Conservation (phyloP, 2,797 vertebrate species). For the Serranus cabrilla region DNA sequence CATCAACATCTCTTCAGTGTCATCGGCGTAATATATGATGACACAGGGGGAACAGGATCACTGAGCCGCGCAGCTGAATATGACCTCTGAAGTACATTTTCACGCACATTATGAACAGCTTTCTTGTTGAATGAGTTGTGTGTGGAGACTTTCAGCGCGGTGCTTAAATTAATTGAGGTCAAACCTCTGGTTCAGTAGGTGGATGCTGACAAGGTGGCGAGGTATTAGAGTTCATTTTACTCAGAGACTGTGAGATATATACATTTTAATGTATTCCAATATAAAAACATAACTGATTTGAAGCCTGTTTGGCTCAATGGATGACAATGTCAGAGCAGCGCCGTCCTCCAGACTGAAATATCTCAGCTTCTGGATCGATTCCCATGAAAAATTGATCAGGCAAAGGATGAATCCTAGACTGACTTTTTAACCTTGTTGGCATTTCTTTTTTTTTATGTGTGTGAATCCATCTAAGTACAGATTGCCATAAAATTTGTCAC, state of each 20-base stretch:
- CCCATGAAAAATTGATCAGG: not conserved
- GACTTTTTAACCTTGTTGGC: not conserved
- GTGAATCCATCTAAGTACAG: not conserved
- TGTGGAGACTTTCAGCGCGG: not conserved
- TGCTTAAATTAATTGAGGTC: constrained; percentile 21
- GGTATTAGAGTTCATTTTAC: not conserved
- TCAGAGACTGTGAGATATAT: not conserved
- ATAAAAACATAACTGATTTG: not conserved
- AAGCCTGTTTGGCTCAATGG: not conserved
- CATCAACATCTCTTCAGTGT: constrained; percentile 33
- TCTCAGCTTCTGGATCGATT: not conserved
- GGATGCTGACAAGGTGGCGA: not conserved
- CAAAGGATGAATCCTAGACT: not conserved
- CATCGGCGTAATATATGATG: constrained; percentile 36
- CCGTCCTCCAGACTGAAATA: not conserved
- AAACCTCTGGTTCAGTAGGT: constrained; percentile 13
- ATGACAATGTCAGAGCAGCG: not conserved
- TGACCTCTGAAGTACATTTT: constrained; percentile 15
- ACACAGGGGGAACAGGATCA: constrained; percentile 23
- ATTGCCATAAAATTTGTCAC: not conserved
- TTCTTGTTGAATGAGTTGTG: constrained; percentile 14
- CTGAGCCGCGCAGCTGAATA: constrained; percentile 5
- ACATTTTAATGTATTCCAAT: not conserved
- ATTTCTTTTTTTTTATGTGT: not conserved
- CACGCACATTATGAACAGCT: constrained; percentile 10